These are phyloP conservation scores for Heteromormyrus szaboi DNA, from an alignment of 2,797 vertebrate genomes.

Conservation along the genomic window DNA sequence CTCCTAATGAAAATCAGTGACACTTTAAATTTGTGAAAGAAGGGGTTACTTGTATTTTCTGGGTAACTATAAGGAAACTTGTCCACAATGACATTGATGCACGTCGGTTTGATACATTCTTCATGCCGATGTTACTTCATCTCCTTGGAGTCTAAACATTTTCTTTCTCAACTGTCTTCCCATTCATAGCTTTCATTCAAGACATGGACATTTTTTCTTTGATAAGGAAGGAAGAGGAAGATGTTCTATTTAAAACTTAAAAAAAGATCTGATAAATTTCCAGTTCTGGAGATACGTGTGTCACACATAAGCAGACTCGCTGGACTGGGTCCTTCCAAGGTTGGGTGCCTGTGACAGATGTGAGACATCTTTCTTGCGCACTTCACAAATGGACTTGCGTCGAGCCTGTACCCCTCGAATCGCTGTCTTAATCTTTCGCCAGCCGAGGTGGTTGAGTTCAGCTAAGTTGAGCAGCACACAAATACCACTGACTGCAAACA, in stretches of 20 bases:
- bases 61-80: not conserved
- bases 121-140: not conserved
- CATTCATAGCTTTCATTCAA: not conserved
- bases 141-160: not conserved
- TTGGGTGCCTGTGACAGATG: constrained; percentile 67
- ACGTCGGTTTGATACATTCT: not conserved
- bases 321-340: constrained; percentile 78
- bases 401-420: constrained; percentile 72
- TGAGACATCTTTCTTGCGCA: constrained; percentile 72
- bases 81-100: not conserved
- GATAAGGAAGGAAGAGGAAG: not conserved
- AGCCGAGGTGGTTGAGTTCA: constrained; percentile 85
- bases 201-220: not conserved
- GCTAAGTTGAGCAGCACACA: constrained; percentile 85
- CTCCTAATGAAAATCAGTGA: not conserved
- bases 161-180: not conserved
- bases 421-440: constrained; percentile 79
- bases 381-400: constrained; percentile 72
- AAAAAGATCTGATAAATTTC: not conserved
- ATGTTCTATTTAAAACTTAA: not conserved
- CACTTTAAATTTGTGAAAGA: not conserved
- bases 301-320: constrained; percentile 84
- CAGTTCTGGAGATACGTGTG: constrained; percentile 27
- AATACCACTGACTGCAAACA: constrained; percentile 86
- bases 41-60: not conserved